phyloP scores from a whole-genome alignment of 2,113 vertebrate genomes.

The Orthonyx spaldingii region DNA sequence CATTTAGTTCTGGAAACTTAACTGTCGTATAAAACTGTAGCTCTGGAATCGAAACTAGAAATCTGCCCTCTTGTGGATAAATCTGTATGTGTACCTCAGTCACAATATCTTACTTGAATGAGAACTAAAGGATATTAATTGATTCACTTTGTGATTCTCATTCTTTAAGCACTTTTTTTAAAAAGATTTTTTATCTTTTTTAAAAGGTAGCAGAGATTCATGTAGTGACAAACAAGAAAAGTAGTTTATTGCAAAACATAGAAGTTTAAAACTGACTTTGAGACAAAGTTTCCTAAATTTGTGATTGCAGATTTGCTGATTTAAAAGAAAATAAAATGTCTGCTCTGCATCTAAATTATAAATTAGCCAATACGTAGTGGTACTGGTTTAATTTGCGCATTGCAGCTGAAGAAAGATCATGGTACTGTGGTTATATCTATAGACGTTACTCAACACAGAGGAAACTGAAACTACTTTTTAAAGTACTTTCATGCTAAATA shows the following conservation, averaged over 20 bases:
- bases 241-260: neutral
- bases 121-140: neutral
- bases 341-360: neutral
- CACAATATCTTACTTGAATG: accelerated
- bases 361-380: neutral
- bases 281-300: neutral
- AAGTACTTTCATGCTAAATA: neutral
- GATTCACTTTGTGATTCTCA: neutral
- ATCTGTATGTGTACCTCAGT: neutral
- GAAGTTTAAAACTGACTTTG: neutral
- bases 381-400: neutral
- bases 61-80: constrained; percentile 37
- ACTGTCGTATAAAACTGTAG: neutral
- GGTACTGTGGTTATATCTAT: neutral
- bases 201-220: neutral
- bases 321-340: neutral
- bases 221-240: neutral
- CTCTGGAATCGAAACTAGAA: neutral
- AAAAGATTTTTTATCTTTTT: no score
- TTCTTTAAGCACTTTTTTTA: neutral
- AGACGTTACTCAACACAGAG: neutral
- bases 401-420: neutral
- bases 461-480: neutral
- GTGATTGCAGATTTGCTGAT: neutral
- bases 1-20: neutral